Evolutionary conservation across 2,797 vertebrate genomes (phyloP), one percentile per base, ranked within the genome.

Genomic region (Limnodromus scolopaceus): DNA sequence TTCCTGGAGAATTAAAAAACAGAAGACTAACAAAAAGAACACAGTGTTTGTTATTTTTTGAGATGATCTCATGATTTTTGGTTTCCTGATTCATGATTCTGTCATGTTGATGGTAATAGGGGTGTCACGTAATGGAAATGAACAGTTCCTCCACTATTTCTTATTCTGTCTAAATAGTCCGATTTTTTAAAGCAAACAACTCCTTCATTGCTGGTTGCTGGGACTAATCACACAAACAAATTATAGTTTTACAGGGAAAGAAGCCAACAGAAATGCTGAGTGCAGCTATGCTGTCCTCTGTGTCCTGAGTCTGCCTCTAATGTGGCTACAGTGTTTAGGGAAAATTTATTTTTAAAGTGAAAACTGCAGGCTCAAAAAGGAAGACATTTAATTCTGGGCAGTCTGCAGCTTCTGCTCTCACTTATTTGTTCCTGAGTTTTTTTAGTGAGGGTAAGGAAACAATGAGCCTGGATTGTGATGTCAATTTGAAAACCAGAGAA

Each of bases 61-160:
- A 94, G 49, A 24, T 88, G 93, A 84, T 89, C 75, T 95, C 87
- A 95, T 92, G 61, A 81, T 51, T 84, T 94, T 93, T 92, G 82
- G 89, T 87, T 96, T 96, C 72, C 72, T 86, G 89, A 96, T 93
- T 96, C 94, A 92, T 81, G 69, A 53, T 86, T 92, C 77, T 88
- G 76, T 92, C 82, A 75, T 27, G 46, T 30, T 94, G 65, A 28
- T 91, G 58, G 46, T 88, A 95, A 76, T 86, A 82, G 1, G 39
- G 55, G 58, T 84, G n/a, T 84, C 70, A 41, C 48, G 77, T 63
- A 96, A 74, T 77, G 75, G 87, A 94, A 93, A 84, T 41, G 34
- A 94, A 83, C 36, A 80, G 48, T 74, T 32, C 9, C 38, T 70
- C 48, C 3, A 3, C 48, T 82, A 32, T 91, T 93, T 94, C 75